phyloP scores from a whole-genome alignment of 1,140 invertebrate genomes.

The Ips typographus region DNA sequence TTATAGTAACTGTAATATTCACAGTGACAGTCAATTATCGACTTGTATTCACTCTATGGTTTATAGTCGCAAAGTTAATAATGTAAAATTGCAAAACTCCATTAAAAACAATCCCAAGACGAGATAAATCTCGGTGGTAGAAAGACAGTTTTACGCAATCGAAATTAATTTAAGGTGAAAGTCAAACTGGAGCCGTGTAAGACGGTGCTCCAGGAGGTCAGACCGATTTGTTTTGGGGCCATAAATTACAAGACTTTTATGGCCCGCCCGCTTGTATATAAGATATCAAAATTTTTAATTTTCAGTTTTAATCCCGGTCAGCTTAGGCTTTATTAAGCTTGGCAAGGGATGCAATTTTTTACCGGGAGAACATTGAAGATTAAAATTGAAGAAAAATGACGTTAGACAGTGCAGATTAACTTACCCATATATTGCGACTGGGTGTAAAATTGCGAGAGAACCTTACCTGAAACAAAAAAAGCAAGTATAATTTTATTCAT shows the following conservation, averaged over 20 bases:
- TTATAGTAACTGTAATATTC: too few species aligned
- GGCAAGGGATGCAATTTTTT: neutral
- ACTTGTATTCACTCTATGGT: too few species aligned
- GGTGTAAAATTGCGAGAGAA: too few species aligned
- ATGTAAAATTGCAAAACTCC: too few species aligned
- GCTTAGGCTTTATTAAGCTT: neutral
- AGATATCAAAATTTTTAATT: conserved; percentile 24
- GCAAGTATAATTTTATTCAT: neutral
- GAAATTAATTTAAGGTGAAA: conserved; percentile 36
- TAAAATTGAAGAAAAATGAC: too few species aligned
- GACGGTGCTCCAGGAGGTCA: conserved; percentile 28
- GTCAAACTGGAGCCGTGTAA: conserved; percentile 17
- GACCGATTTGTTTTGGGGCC: conserved; percentile 29
- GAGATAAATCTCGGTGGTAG: neutral
- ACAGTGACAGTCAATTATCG: too few species aligned
- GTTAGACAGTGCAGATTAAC: too few species aligned
- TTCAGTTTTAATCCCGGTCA: conserved; percentile 15
- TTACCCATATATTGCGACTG: too few species aligned
- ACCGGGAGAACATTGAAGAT: too few species aligned
- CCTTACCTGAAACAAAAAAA: neutral
- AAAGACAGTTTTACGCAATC: conserved; percentile 26
- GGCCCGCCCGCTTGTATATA: conserved; percentile 9
- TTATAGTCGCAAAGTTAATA: too few species aligned
- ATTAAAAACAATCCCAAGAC: too few species aligned
- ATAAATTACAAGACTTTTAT: conserved; percentile 32